Evolutionary conservation across 1,140 invertebrate species (phyloP).

Genomic region (Nebria ingens): DNA sequence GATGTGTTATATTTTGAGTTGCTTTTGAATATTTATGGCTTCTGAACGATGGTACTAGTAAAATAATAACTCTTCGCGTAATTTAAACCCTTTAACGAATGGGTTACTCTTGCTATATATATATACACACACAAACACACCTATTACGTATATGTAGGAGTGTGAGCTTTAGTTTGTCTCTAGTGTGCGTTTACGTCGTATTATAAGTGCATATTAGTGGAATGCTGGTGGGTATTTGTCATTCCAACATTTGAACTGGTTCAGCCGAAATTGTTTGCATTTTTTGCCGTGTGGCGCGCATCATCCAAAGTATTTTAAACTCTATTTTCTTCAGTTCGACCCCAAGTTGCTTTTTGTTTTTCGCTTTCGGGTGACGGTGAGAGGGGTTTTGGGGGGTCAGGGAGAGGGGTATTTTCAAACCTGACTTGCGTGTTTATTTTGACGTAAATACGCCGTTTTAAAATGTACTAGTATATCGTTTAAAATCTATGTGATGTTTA

Average conservation of each 20-base stretch:
- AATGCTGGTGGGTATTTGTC: background rate
- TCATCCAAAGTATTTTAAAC: constrained; percentile 7
- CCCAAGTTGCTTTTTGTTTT: background rate
- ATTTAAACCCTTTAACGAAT: background rate
- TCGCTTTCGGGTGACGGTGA: background rate
- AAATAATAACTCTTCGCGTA: background rate
- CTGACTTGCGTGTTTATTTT: background rate
- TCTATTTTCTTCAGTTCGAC: background rate
- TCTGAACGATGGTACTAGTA: too few relatives aligned
- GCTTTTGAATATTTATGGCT: too few relatives aligned
- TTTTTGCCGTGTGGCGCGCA: background rate
- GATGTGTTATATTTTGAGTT: too few relatives aligned
- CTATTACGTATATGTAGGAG: background rate
- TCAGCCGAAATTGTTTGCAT: constrained; percentile 3
- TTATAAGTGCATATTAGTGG: background rate
- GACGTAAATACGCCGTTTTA: background rate
- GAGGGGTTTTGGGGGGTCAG: background rate
- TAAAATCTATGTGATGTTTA: background rate
- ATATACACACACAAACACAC: background rate
- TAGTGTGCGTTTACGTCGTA: background rate
- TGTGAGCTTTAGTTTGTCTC: background rate
- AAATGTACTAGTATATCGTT: background rate
- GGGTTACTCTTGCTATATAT: background rate
- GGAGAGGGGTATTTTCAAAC: background rate
- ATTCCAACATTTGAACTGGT: constrained; percentile 7